A percentile compares a stretch with the other conserved stretches of the same genome.
phyloP scores from a whole-genome alignment of 2,888 invertebrate species.

The Melanostoma mellinum region DNA sequence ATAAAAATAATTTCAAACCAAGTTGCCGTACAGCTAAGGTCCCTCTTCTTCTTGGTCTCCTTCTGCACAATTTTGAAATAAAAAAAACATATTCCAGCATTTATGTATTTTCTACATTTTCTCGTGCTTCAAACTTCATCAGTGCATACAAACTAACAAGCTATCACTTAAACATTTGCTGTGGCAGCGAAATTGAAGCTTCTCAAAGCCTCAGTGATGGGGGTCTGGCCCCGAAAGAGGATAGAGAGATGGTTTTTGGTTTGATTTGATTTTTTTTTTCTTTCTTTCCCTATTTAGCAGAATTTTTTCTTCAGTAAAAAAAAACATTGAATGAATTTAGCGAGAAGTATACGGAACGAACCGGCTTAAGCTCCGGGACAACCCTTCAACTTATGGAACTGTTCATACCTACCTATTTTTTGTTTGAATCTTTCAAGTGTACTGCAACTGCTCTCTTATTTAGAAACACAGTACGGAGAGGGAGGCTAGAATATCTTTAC shows the following conservation, averaged over 20 bases:
- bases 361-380: neutral
- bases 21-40: too few species aligned
- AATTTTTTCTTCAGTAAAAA: neutral
- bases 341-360: neutral
- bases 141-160: constrained; percentile 37
- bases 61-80: too few species aligned
- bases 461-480: constrained; percentile 8
- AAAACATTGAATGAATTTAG: neutral
- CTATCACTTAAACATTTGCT: constrained; percentile 39
- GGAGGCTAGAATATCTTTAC: neutral
- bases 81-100: too few species aligned
- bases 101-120: neutral
- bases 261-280: neutral
- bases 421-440: constrained; percentile 2
- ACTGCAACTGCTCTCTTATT: constrained; percentile 26
- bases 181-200: constrained; percentile 20
- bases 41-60: too few species aligned
- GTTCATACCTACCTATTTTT: neutral
- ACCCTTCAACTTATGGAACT: constrained; percentile 2
- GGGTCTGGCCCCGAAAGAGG: too few species aligned
- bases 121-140: constrained; percentile 15
- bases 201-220: constrained; percentile 8
- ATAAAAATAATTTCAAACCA: too few species aligned
- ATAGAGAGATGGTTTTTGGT: too few species aligned
- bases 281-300: neutral